Percentiles rank a stretch among this genome's conserved stretches.
These are phyloP conservation scores for Cliona cf. orientalis DNA, from an alignment of 37 sponge, comb jelly and placozoan species.

Conservation along the genomic window DNA sequence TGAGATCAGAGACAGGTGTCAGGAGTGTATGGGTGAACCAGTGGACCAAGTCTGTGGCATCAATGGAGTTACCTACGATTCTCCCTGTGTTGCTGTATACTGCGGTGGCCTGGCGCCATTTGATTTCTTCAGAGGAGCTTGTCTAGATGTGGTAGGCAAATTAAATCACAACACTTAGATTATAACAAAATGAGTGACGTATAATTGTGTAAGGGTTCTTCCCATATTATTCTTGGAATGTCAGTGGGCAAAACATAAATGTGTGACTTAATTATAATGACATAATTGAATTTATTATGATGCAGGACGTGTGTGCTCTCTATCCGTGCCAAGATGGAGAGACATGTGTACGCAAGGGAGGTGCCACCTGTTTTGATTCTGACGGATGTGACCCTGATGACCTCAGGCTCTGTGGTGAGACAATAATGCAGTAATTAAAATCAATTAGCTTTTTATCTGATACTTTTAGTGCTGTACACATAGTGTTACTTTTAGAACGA, in stretches of 20 bases:
- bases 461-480: too few relatives aligned
- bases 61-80: constrained; percentile 48
- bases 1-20: neutral
- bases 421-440: too few relatives aligned
- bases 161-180: neutral
- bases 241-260: neutral
- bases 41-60: constrained; percentile 31
- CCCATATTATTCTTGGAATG: neutral
- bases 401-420: constrained; percentile 53
- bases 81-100: constrained; percentile 36
- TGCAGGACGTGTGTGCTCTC: constrained; percentile 35
- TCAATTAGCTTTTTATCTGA: too few relatives aligned
- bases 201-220: neutral
- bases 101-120: constrained; percentile 32
- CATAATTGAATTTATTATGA: neutral
- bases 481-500: too few relatives aligned
- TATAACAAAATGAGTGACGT: neutral
- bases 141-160: constrained; percentile 12
- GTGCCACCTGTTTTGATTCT: constrained; percentile 18
- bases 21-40: neutral
- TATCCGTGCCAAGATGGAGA: constrained; percentile 50
- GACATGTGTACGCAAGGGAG: constrained; percentile 26
- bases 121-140: constrained; percentile 17
- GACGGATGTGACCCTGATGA: constrained; percentile 33
- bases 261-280: neutral